Evolutionary conservation across 2,888 invertebrate genomes (phyloP).

Genomic region (Cerceris rybyensis): DNA sequence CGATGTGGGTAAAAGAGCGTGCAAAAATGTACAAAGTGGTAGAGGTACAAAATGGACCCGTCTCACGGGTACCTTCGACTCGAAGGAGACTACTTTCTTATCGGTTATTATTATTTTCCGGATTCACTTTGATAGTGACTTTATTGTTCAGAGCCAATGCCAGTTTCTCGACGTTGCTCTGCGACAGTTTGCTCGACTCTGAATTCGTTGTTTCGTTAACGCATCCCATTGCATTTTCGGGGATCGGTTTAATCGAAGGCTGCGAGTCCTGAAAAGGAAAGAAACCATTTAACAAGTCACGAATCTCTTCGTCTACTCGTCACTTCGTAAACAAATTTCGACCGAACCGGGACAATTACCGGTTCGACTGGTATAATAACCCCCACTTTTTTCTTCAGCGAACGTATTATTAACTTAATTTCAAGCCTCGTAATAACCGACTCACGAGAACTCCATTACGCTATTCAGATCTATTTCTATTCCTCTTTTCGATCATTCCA

Average conservation of each 20-base stretch:
- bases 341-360: too few relatives aligned
- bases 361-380: not conserved
- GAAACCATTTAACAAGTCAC: too few relatives aligned
- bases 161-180: constrained; percentile 76
- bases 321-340: too few relatives aligned
- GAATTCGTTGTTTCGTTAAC: constrained; percentile 63
- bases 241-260: constrained; percentile 58
- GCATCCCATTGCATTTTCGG: constrained; percentile 46
- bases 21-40: constrained; percentile 68
- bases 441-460: not conserved
- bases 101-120: constrained; percentile 77
- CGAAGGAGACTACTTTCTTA: constrained; percentile 62
- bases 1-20: constrained; percentile 60
- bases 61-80: constrained; percentile 34
- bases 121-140: constrained; percentile 80
- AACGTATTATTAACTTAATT: constrained; percentile 24
- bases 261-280: constrained; percentile 66
- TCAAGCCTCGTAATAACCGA: not conserved
- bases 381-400: not conserved
- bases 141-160: constrained; percentile 77
- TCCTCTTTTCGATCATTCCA: not conserved
- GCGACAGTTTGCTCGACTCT: constrained; percentile 61
- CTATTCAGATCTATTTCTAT: too few relatives aligned
- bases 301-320: too few relatives aligned
- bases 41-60: constrained; percentile 58